Evolutionary conservation across 1,140 invertebrate species (phyloP).

Genomic region (Atta cephalotes): DNA sequence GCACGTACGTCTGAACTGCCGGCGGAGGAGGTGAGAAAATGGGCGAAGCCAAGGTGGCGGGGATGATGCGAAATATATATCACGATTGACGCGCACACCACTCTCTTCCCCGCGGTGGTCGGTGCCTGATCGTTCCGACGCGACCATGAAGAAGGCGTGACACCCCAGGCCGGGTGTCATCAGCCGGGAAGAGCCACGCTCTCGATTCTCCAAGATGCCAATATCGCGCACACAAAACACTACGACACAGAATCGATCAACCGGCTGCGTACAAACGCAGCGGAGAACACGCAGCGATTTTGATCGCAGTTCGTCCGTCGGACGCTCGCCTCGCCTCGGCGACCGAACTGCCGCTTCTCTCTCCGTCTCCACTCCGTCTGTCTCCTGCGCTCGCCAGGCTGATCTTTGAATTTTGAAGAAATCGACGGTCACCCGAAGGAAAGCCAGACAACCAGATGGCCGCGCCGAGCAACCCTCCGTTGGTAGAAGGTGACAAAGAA

Average conservation of each 20-base stretch:
- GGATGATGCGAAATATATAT: conserved; percentile 69
- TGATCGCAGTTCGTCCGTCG: background rate
- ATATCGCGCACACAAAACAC: conserved; percentile 69
- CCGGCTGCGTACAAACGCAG: conserved; percentile 12
- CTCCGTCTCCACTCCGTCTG: conserved; percentile 22
- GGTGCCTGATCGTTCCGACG: conserved; percentile 36
- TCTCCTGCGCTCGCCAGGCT: conserved; percentile 16
- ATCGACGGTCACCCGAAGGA: conserved; percentile 59
- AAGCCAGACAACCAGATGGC: conserved; percentile 73
- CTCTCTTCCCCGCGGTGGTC: conserved; percentile 47
- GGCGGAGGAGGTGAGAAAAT: conserved; percentile 79
- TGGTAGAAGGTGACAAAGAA: conserved; percentile 55
- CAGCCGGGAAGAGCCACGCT: conserved; percentile 35
- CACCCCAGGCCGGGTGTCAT: conserved; percentile 49
- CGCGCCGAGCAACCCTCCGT: conserved; percentile 65
- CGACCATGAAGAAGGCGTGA: conserved; percentile 70
- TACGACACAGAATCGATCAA: conserved; percentile 65
- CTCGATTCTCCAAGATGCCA: conserved; percentile 30
- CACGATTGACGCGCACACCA: conserved; percentile 66
- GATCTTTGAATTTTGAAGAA: conserved; percentile 70
- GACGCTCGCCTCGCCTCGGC: conserved; percentile 1
- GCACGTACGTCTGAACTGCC: conserved; percentile 55
- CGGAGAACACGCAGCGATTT: conserved; percentile 12
- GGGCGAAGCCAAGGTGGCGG: conserved; percentile 69
- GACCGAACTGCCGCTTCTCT: conserved; percentile 8